Evolutionary conservation across 2,113 vertebrate species (phyloP).

Genomic region (Telmatochromis brachygnathus): DNA sequence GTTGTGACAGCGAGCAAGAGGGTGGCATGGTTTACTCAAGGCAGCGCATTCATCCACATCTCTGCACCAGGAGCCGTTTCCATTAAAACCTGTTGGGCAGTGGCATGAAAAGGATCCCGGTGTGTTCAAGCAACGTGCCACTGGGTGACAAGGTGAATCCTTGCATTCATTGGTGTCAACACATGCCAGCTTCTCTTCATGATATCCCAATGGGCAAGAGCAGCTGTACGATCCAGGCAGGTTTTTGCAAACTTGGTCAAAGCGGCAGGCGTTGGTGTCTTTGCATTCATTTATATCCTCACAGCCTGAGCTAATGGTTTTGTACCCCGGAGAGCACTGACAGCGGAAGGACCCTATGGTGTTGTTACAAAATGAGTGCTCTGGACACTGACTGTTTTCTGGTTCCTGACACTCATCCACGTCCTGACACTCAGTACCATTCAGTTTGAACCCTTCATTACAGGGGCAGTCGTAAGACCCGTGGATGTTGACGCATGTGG

Average conservation of each 20-base stretch:
- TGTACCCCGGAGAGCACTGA: conserved; percentile 55
- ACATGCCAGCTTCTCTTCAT: conserved; percentile 54
- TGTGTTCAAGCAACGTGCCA: conserved; percentile 70
- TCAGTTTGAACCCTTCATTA: conserved; percentile 56
- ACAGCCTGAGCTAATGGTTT: conserved; percentile 25
- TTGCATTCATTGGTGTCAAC: conserved; percentile 71
- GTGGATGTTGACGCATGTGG: conserved; percentile 61
- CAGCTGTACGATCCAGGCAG: conserved; percentile 59
- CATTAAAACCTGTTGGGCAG: conserved; percentile 64
- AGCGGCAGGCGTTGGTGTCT: conserved; percentile 48
- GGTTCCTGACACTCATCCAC: conserved; percentile 62
- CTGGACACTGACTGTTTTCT: conserved; percentile 40
- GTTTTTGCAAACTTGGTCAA: conserved; percentile 73
- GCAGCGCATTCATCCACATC: conserved; percentile 72
- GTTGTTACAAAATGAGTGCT: conserved; percentile 67
- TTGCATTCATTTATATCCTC: conserved; percentile 70
- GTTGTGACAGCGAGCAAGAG: conserved; percentile 65
- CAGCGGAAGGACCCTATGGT: conserved; percentile 68
- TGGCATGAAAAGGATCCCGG: conserved; percentile 70
- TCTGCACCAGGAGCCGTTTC: conserved; percentile 67
- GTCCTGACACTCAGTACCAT: conserved; percentile 61
- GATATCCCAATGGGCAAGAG: conserved; percentile 62
- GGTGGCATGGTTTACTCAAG: conserved; percentile 54
- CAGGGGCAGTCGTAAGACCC: conserved; percentile 73
- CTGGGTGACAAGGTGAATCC: conserved; percentile 47